A percentile compares a stretch with the other conserved stretches of the same genome.
phyloP scores from a whole-genome alignment of 2,888 invertebrate species.

The Chymomyza amoena region DNA sequence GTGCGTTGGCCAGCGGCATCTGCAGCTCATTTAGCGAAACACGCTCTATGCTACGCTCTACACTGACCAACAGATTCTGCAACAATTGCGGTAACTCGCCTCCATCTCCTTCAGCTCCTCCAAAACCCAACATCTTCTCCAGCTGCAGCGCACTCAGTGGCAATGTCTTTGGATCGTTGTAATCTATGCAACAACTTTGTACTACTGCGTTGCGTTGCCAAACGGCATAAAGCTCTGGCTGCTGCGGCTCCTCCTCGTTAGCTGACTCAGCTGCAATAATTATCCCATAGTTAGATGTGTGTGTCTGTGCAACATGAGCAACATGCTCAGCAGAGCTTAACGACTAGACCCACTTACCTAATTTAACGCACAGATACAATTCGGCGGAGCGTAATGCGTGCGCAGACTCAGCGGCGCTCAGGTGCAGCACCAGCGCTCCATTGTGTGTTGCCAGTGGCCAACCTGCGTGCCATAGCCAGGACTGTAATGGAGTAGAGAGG shows the following conservation, averaged over 20 bases:
- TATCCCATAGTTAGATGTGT: conserved; percentile 10
- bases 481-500: conserved; percentile 78
- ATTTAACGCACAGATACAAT: conserved; percentile 83
- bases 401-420: conserved; percentile 82
- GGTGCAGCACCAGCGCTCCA: conserved; percentile 83
- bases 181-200: conserved; percentile 74
- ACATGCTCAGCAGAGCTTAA: neutral
- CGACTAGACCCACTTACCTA: conserved; percentile 66
- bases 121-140: conserved; percentile 71
- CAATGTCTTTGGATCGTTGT: conserved; percentile 62
- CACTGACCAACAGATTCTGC: conserved; percentile 83
- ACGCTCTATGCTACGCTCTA: conserved; percentile 85
- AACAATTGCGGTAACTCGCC: conserved; percentile 83
- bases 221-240: conserved; percentile 68
- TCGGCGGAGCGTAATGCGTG: conserved; percentile 82
- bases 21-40: conserved; percentile 84
- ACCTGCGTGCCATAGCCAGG: conserved; percentile 81
- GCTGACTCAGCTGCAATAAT: conserved; percentile 18
- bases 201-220: conserved; percentile 57
- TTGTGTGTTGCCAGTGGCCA: conserved; percentile 84
- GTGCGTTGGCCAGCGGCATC: conserved; percentile 81
- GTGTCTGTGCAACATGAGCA: too few relatives aligned
- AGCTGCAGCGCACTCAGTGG: conserved; percentile 76
- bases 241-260: conserved; percentile 28
- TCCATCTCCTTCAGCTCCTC: conserved; percentile 68